Percentiles rank a stretch among this genome's conserved stretches.
These are phyloP conservation scores for Chaunax sp. DNA, from an alignment of 2,797 vertebrate species.

Conservation along the genomic window DNA sequence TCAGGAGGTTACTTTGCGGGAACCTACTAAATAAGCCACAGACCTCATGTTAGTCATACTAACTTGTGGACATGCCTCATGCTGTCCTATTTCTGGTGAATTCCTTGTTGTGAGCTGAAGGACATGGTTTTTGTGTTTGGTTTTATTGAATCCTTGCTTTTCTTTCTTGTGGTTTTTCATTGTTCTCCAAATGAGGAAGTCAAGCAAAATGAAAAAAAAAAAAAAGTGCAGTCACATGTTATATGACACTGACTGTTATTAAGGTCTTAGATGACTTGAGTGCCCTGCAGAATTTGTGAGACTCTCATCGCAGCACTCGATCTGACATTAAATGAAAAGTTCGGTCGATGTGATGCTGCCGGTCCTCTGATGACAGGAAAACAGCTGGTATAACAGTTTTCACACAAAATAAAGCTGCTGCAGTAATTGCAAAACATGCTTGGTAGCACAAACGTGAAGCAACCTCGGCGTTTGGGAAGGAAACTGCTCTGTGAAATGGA, in stretches of 20 bases:
- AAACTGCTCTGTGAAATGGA: not conserved
- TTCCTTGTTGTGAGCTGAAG: conserved; percentile 29
- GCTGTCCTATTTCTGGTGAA: conserved; percentile 32
- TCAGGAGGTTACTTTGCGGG: conserved; percentile 13
- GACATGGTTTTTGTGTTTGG: conserved; percentile 6
- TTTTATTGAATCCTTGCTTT: conserved; percentile 10
- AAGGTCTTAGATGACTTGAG: conserved; percentile 20
- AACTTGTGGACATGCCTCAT: conserved; percentile 39
- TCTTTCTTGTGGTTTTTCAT: not conserved
- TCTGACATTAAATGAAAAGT: conserved; percentile 54
- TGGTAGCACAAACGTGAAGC: not conserved
- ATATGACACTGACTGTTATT: too few species aligned
- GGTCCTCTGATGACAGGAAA: conserved; percentile 39
- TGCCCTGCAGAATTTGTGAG: conserved; percentile 35
- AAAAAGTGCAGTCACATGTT: too few species aligned
- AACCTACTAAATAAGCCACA: conserved; percentile 7
- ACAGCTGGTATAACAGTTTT: conserved; percentile 27
- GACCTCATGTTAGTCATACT: conserved; percentile 48
- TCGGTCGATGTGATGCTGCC: conserved; percentile 29
- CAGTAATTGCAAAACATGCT: conserved; percentile 7
- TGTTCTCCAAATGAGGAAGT: conserved; percentile 7
- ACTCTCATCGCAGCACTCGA: conserved; percentile 14
- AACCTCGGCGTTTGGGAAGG: not conserved
- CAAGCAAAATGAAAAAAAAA: conserved; percentile 7
- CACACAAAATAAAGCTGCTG: not conserved